Percentiles rank a stretch among this genome's conserved stretches.
Conservation (phyloP, 2,113 vertebrate genomes). For the Callocephalon fimbriatum region DNA sequence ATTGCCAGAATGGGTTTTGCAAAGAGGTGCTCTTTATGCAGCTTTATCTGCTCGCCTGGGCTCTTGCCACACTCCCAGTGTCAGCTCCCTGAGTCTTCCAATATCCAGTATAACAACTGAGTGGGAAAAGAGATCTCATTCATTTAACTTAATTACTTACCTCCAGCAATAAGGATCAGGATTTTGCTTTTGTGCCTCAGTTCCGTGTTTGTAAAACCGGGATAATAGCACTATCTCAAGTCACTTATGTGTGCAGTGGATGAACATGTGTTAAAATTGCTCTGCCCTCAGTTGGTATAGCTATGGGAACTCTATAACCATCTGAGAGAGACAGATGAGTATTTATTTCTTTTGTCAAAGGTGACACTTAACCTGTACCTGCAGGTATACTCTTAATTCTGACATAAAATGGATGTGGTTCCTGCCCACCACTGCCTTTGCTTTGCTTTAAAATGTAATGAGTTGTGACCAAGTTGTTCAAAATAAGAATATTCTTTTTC, state of each 20-base stretch:
- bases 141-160: not conserved
- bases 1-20: not conserved
- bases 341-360: not conserved
- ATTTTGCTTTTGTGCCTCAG: not conserved
- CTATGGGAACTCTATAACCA: not conserved
- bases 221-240: accelerated
- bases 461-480: accelerated
- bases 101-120: not conserved
- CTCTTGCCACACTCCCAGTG: accelerated
- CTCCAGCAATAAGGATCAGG: not conserved
- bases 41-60: not conserved
- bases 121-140: not conserved
- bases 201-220: not conserved
- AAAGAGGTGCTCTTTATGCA: accelerated
- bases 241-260: not conserved
- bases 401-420: not conserved
- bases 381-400: not conserved
- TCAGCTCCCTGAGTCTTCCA: not conserved
- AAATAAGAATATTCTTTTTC: not conserved
- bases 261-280: not conserved
- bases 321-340: not conserved
- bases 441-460: not conserved
- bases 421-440: not conserved
- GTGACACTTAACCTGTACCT: not conserved
- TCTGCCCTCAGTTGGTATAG: accelerated